A percentile compares a stretch with the other conserved stretches of the same genome.
phyloP scores from a whole-genome alignment of 2,797 vertebrate genomes.

The Carapus acus region DNA sequence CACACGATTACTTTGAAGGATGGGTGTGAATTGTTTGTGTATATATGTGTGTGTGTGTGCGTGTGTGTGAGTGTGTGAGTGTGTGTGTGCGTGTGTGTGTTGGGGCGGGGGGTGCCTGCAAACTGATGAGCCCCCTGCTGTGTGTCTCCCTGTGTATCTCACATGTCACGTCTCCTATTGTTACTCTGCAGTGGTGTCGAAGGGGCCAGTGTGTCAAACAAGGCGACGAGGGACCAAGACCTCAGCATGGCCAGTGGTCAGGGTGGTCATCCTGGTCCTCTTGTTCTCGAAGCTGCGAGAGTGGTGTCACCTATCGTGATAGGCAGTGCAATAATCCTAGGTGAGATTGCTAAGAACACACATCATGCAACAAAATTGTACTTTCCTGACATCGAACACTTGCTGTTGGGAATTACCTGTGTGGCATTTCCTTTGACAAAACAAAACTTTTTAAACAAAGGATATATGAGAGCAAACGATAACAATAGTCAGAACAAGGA shows the following conservation, averaged over 20 bases:
- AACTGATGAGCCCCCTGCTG: slow-evolving; percentile 1
- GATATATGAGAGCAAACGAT: slow-evolving; percentile 23
- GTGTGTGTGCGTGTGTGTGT: slow-evolving; percentile 14
- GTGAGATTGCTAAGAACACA: slow-evolving; percentile 63
- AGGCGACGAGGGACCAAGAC: slow-evolving; percentile 79
- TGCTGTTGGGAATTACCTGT: too few species aligned
- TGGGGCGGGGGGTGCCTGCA: slow-evolving; percentile 14
- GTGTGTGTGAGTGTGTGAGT: not conserved
- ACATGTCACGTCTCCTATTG: too few species aligned
- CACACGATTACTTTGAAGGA: slow-evolving; percentile 45
- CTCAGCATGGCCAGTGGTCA: slow-evolving; percentile 83
- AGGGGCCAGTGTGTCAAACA: slow-evolving; percentile 87
- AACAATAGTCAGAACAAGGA: slow-evolving; percentile 44
- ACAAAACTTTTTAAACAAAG: too few species aligned
- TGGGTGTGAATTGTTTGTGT: slow-evolving; percentile 6
- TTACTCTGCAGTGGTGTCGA: slow-evolving; percentile 81
- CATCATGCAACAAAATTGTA: too few species aligned
- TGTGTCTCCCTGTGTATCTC: slow-evolving; percentile 14
- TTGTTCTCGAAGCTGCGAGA: slow-evolving; percentile 85
- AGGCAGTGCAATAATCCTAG: slow-evolving; percentile 81
- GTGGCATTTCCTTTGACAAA: too few species aligned
- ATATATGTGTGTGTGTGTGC: not conserved
- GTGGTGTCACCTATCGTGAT: slow-evolving; percentile 80
- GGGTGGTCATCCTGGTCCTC: slow-evolving; percentile 82
- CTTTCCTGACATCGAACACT: too few species aligned